These are phyloP conservation scores for Denticeps clupeoides DNA, from an alignment of 2,797 vertebrate genomes.

Conservation along the genomic window DNA sequence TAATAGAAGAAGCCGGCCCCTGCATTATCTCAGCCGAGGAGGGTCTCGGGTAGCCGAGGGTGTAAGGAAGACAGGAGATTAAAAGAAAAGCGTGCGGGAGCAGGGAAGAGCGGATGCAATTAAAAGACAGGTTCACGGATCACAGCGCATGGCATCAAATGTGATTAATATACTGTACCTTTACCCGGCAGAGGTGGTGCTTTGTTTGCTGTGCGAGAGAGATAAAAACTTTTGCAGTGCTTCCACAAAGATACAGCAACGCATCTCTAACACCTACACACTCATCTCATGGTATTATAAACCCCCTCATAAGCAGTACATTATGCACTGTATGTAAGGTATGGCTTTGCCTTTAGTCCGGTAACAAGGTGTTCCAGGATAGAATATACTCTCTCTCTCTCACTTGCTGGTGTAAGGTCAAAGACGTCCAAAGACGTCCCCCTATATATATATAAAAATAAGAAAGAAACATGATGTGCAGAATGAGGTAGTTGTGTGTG, in stretches of 20 bases:
- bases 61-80: not conserved
- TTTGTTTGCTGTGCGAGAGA: not conserved
- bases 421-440: not conserved
- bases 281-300: no score
- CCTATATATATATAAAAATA: constrained; percentile 1
- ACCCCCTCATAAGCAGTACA: no score
- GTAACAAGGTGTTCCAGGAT: no score
- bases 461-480: constrained; percentile 4
- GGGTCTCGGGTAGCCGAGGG: not conserved
- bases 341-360: no score
- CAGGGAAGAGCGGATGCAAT: constrained; percentile 60
- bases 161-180: constrained; percentile 50
- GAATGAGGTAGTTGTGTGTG: no score
- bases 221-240: not conserved
- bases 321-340: no score
- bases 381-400: no score
- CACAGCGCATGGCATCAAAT: constrained; percentile 47
- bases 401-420: no score
- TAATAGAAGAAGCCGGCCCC: no score
- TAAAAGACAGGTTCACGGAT: constrained; percentile 63
- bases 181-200: not conserved
- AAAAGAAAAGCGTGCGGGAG: constrained; percentile 30
- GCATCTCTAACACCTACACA: no score
- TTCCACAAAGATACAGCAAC: no score
- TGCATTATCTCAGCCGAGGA: no score